Percentiles rank a stretch among this genome's conserved stretches.
Conservation (phyloP, 2,888 invertebrate genomes). For the Ptilodon capucinus region DNA sequence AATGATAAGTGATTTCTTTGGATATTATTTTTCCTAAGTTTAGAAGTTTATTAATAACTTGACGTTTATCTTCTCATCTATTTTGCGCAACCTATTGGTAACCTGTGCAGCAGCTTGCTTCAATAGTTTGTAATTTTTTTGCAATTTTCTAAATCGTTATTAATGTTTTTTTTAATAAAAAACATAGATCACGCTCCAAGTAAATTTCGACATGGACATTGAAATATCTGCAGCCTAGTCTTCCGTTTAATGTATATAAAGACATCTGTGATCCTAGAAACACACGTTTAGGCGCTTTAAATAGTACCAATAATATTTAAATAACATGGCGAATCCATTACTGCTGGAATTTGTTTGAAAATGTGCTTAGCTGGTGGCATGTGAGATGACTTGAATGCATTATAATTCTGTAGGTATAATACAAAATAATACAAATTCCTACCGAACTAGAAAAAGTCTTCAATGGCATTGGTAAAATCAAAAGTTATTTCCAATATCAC, state of each 20-base stretch:
- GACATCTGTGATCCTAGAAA: too few relatives aligned
- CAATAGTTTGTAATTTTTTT: not conserved
- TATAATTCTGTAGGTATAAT: too few relatives aligned
- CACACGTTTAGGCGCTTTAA: not conserved
- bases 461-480: too few relatives aligned
- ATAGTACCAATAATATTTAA: not conserved
- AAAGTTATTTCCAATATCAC: too few relatives aligned
- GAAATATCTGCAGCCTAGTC: slow-evolving; percentile 8
- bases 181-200: slow-evolving; percentile 3
- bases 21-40: not conserved
- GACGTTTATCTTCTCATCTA: not conserved
- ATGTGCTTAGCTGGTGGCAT: too few relatives aligned
- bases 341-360: too few relatives aligned
- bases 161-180: slow-evolving; percentile 11
- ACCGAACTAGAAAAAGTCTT: too few relatives aligned
- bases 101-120: not conserved
- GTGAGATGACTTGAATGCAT: too few relatives aligned
- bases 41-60: not conserved
- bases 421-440: too few relatives aligned
- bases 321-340: slow-evolving; percentile 5
- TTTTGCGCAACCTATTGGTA: not conserved
- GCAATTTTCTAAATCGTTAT: slow-evolving; percentile 7
- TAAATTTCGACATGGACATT: slow-evolving; percentile 12
- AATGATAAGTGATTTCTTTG: slow-evolving; percentile 53
- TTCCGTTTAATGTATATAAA: slow-evolving; percentile 1